phyloP scores from a whole-genome alignment of 30 jellyfish, hydroid and myxozoan species.

The Clytia hemisphaerica region DNA sequence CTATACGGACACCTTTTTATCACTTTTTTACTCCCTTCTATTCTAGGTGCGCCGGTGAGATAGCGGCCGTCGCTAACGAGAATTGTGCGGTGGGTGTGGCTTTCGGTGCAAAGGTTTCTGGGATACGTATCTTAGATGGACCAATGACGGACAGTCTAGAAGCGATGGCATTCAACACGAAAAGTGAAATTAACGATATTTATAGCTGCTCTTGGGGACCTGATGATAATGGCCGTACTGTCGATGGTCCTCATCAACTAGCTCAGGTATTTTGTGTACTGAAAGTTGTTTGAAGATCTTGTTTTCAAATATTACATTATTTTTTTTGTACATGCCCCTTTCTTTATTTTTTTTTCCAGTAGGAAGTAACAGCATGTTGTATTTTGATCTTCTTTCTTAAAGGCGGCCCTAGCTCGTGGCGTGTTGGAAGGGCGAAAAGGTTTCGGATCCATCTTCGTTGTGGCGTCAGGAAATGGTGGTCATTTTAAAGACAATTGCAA shows the following conservation, averaged over 20 bases:
- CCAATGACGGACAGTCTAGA: slow-evolving; percentile 99
- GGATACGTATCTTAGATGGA: slow-evolving; percentile 93
- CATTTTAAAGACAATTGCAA: slow-evolving; percentile 97
- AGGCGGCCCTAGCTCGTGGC: slow-evolving; percentile 98
- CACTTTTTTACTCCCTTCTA: too few relatives aligned
- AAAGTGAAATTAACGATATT: slow-evolving; percentile 77
- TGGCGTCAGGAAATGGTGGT: slow-evolving; percentile 99
- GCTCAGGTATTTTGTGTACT: slow-evolving; percentile 67
- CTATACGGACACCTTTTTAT: too few relatives aligned
- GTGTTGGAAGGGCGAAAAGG: slow-evolving; percentile 96
- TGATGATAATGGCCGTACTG: slow-evolving; percentile 98
- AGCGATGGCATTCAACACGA: slow-evolving; percentile 99
- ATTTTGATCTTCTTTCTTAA: background rate
- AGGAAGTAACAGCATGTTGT: background rate
- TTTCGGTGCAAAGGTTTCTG: slow-evolving; percentile 94
- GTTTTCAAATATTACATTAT: background rate
- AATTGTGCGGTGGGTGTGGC: slow-evolving; percentile 99
- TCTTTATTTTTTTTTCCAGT: too few relatives aligned
- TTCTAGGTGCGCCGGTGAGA: slow-evolving; percentile 96
- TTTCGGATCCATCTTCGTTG: slow-evolving; percentile 91
- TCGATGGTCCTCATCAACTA: slow-evolving; percentile 97
- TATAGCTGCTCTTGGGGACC: slow-evolving; percentile 99
- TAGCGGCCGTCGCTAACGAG: slow-evolving; percentile 99
- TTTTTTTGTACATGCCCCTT: background rate
- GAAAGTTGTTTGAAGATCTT: background rate